Evolutionary conservation across 2,888 invertebrate species (phyloP), one percentile per base, ranked within the genome.

Genomic region (Teinopalpus imperialis): DNA sequence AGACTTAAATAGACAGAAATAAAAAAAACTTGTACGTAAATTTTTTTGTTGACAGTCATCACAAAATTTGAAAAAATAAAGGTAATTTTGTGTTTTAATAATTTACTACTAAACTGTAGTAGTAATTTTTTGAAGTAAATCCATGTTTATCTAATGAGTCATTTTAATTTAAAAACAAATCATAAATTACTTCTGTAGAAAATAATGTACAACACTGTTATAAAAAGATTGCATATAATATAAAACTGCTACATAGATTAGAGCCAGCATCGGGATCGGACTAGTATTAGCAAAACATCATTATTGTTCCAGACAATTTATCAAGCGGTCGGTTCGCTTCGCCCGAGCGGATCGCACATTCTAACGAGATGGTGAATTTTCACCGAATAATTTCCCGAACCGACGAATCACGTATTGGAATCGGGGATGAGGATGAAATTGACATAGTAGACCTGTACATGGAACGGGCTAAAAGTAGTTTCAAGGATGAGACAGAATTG

Each of bases 291-390:
- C 87, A 87, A 88, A 88, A 86, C 86, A 88, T 88, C 88, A 88
- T 88, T 88, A 87, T 88, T 88, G 88, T 88, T 88, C 88, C 88
- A 83, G 86, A 85, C 88, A 86, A 88, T 88, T 88, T 88, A 87
- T 88, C 88, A 87, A 86, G 85, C 85, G 87, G 86, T 86, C 85
- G 82, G 88, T 81, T 81, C 81, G 81, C 77, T 69, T 73, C 77
- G 68, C 79, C 69, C 80, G 76, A 71, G 75, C 71, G 82, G 74
- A 76, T 83, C 81, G 86, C 85, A 82, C 85, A 83, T 83, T 83
- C 87, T 88, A 88, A 88, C 88, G 88, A 88, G 88, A 85, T 82
- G 87, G 82, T 87, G 88, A 86, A 88, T 88, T 88, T 87, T 86
- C 88, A 85, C 81, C 81, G 86, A 81, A 87, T 87, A 88, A 88